Conservation (phyloP, 2,797 vertebrate species). For the Salarias fasciatus region DNA sequence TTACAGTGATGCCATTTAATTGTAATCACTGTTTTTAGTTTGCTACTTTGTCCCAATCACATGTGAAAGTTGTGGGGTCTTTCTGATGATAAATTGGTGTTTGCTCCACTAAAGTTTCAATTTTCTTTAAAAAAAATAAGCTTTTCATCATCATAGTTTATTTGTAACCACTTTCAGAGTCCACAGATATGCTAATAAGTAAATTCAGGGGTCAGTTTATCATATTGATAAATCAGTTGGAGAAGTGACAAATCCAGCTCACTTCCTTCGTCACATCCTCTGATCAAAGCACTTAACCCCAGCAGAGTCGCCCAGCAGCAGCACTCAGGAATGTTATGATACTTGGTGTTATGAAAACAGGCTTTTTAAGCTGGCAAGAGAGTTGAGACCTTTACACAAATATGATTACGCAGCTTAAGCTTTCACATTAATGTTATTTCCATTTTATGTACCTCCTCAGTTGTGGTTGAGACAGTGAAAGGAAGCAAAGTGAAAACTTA, state of each 20-base stretch:
- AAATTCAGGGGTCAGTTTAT: slow-evolving; percentile 33
- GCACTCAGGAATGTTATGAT: not conserved
- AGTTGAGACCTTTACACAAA: not conserved
- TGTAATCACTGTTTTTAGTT: no score
- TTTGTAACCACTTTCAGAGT: slow-evolving; percentile 31
- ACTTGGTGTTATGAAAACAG: not conserved
- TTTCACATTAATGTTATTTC: not conserved
- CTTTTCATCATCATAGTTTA: slow-evolving; percentile 37
- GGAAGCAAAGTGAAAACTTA: no score
- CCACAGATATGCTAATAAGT: not conserved
- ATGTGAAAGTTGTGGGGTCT: not conserved
- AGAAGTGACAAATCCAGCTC: slow-evolving; percentile 10
- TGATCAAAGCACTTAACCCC: slow-evolving; percentile 1
- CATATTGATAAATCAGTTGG: slow-evolving; percentile 17
- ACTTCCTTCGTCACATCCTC: slow-evolving; percentile 7
- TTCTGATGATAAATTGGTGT: slow-evolving; percentile 3
- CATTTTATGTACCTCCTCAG: not conserved
- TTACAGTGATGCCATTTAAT: no score
- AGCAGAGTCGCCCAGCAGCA: slow-evolving; percentile 3
- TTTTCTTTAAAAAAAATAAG: slow-evolving; percentile 3
- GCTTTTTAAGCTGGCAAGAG: not conserved
- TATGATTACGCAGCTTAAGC: not conserved
- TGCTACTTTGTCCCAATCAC: no score
- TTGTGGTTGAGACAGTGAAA: no score
- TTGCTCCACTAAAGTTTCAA: not conserved